Conservation (phyloP, 2,113 vertebrate genomes). For the Prochilodus magdalenae region DNA sequence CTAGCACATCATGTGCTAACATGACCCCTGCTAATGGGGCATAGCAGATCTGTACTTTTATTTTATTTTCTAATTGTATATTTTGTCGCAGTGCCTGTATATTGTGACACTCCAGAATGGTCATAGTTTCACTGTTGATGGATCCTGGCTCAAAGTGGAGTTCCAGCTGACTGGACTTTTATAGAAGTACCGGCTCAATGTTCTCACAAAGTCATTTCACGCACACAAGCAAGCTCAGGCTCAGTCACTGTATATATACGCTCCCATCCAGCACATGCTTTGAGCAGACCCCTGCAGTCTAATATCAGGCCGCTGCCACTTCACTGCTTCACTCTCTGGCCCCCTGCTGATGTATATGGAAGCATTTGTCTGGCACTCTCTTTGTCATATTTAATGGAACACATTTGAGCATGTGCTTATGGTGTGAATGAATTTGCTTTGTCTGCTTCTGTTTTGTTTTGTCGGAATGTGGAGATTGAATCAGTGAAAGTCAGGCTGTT, state of each 20-base stretch:
- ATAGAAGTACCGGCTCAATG: conserved; percentile 27
- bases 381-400: conserved; percentile 65
- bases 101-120: background rate
- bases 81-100: conserved; percentile 1
- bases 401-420: conserved; percentile 45
- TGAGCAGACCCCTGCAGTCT: conserved; percentile 49
- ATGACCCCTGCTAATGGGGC: background rate
- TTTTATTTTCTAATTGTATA: background rate
- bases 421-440: conserved; percentile 45
- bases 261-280: conserved; percentile 11
- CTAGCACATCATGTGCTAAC: background rate
- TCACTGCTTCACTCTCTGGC: conserved; percentile 34
- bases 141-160: conserved; percentile 31
- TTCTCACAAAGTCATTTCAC: conserved; percentile 67
- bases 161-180: conserved; percentile 38
- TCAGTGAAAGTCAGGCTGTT: conserved; percentile 12
- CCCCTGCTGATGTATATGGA: conserved; percentile 68
- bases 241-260: conserved; percentile 25
- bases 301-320: conserved; percentile 63
- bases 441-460: conserved; percentile 35
- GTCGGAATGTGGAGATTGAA: conserved; percentile 14
- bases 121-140: conserved; percentile 5
- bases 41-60: background rate
- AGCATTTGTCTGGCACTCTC: conserved; percentile 70
- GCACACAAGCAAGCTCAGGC: conserved; percentile 53